Conservation (phyloP, 2,113 vertebrate species). For the Dasyurus viverrinus region DNA sequence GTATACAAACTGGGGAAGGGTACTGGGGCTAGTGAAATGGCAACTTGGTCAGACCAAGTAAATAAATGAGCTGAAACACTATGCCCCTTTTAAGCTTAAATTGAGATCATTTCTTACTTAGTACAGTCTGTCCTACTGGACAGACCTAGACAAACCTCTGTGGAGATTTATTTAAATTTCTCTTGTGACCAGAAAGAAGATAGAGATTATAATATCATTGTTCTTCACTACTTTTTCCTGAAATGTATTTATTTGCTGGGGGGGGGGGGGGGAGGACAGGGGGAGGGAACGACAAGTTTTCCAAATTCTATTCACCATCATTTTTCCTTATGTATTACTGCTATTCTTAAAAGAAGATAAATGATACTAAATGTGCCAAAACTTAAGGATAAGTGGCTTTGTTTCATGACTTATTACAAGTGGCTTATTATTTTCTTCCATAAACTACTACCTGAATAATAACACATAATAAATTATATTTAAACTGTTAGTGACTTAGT, state of each 20-base stretch:
- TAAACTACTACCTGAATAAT: constrained; percentile 13
- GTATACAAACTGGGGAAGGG: background rate
- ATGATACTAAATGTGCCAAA: constrained; percentile 1
- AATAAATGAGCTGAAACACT: background rate
- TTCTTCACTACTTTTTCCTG: constrained; percentile 30
- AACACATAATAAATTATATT: background rate
- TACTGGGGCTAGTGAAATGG: background rate
- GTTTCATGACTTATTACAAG: background rate
- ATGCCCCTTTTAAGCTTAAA: background rate
- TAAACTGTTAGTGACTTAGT: background rate
- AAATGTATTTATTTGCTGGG: background rate
- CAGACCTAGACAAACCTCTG: too few relatives aligned
- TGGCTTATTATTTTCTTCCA: constrained; percentile 22
- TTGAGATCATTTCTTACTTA: background rate
- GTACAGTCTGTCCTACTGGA: background rate
- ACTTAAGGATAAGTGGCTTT: constrained; percentile 9
- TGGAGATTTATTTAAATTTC: constrained; percentile 4
- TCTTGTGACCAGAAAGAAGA: constrained; percentile 23
- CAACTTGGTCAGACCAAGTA: background rate
- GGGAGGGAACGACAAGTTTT: background rate
- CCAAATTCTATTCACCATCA: background rate
- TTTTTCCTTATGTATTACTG: constrained; percentile 3
- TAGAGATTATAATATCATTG: background rate
- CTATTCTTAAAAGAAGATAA: constrained; percentile 21
- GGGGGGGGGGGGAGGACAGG: too few relatives aligned